Conservation (phyloP, 2,797 vertebrate genomes). For the Fundulus diaphanus region DNA sequence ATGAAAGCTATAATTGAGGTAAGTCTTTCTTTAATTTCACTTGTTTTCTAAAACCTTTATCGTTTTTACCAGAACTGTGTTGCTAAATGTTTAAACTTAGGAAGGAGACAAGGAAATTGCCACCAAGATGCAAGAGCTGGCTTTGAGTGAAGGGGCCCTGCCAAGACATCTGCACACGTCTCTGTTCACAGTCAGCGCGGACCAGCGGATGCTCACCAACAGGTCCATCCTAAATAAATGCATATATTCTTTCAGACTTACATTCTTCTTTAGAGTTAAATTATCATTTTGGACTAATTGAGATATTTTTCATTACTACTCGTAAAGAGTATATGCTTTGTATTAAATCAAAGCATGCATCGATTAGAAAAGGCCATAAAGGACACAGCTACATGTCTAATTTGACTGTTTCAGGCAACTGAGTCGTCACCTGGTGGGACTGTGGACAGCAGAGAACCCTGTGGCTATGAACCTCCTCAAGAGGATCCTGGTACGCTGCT, state of each 20-base stretch:
- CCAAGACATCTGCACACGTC: slow-evolving; percentile 96
- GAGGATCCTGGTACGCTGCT: slow-evolving; percentile 90
- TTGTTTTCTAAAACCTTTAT: background rate
- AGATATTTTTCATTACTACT: background rate
- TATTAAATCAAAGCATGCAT: background rate
- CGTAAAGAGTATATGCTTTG: background rate
- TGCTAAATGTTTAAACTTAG: slow-evolving; percentile 68
- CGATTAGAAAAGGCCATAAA: background rate
- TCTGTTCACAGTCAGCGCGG: slow-evolving; percentile 95
- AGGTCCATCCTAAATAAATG: slow-evolving; percentile 81
- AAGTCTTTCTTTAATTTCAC: slow-evolving; percentile 42
- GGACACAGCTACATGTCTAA: background rate
- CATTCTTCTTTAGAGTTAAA: background rate
- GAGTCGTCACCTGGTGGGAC: slow-evolving; percentile 97
- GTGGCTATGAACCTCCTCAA: slow-evolving; percentile 96
- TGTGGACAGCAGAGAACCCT: slow-evolving; percentile 96
- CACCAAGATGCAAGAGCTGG: slow-evolving; percentile 98
- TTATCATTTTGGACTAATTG: background rate
- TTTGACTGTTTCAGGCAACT: slow-evolving; percentile 85
- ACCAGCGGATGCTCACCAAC: slow-evolving; percentile 99
- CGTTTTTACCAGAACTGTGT: background rate
- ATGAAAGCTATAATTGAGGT: slow-evolving; percentile 99
- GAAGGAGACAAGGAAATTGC: slow-evolving; percentile 99
- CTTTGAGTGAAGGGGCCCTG: slow-evolving; percentile 96
- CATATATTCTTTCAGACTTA: background rate